A percentile compares a stretch with the other conserved stretches of the same genome.
Conservation (phyloP, 1,140 invertebrate species). For the Dendroctonus valens region DNA sequence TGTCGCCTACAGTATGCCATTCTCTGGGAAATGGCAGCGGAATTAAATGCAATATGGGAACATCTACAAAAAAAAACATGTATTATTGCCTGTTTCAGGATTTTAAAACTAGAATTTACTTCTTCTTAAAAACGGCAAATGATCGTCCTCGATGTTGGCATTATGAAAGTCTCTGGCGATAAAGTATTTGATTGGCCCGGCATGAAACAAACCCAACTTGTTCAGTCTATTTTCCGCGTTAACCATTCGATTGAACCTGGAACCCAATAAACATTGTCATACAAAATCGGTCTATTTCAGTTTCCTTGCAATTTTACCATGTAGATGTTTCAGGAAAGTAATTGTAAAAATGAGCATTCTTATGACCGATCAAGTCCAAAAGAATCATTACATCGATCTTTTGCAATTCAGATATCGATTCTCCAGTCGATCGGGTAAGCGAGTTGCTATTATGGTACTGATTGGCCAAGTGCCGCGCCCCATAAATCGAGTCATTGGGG, state of each 20-base stretch:
- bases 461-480: constrained; percentile 84
- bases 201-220: constrained; percentile 54
- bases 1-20: constrained; percentile 84
- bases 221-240: constrained; percentile 64
- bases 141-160: constrained; percentile 87
- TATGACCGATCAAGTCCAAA: constrained; percentile 87
- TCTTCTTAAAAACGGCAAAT: constrained; percentile 84
- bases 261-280: constrained; percentile 8
- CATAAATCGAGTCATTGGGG: constrained; percentile 89
- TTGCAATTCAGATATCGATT: constrained; percentile 63
- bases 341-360: constrained; percentile 81
- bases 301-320: constrained; percentile 57
- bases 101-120: constrained; percentile 54
- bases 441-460: constrained; percentile 60
- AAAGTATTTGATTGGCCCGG: constrained; percentile 62
- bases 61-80: constrained; percentile 59
- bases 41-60: constrained; percentile 88
- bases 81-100: background rate
- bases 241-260: constrained; percentile 55
- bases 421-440: constrained; percentile 51
- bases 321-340: constrained; percentile 74
- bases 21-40: constrained; percentile 82
- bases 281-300: background rate
- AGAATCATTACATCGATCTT: constrained; percentile 87
- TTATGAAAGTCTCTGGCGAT: constrained; percentile 57